These are phyloP conservation scores for Lasaia peninsularis DNA, from an alignment of 1,140 invertebrate species.

Conservation along the genomic window DNA sequence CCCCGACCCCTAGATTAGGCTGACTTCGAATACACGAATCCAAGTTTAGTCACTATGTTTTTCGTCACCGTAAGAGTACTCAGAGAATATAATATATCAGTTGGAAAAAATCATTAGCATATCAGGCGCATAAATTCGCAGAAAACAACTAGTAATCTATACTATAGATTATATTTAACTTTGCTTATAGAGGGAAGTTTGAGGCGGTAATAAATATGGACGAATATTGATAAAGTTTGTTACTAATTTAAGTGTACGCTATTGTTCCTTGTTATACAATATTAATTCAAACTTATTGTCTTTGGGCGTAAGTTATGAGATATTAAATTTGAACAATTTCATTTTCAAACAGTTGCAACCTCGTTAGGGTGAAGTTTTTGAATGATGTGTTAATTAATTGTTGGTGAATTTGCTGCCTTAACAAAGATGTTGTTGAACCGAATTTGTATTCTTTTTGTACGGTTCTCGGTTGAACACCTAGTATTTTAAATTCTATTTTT, in stretches of 20 bases:
- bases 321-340: neutral
- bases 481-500: no score
- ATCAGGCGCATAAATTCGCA: no score
- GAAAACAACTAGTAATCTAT: no score
- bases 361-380: neutral
- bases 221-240: neutral
- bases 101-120: no score
- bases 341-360: neutral
- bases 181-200: neutral
- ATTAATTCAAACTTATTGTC: conserved; percentile 2
- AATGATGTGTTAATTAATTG: neutral
- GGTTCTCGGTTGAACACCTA: no score
- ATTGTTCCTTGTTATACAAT: neutral
- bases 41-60: no score
- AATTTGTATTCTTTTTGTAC: no score
- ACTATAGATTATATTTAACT: no score
- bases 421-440: neutral
- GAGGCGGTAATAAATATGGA: neutral
- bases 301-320: neutral
- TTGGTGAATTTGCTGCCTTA: neutral
- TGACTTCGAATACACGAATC: no score
- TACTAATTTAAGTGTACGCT: neutral
- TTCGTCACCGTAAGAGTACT: no score
- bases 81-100: no score
- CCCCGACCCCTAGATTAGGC: no score